Evolutionary conservation across 1,140 invertebrate species (phyloP).

Genomic region (Sycophaga agraensis): DNA sequence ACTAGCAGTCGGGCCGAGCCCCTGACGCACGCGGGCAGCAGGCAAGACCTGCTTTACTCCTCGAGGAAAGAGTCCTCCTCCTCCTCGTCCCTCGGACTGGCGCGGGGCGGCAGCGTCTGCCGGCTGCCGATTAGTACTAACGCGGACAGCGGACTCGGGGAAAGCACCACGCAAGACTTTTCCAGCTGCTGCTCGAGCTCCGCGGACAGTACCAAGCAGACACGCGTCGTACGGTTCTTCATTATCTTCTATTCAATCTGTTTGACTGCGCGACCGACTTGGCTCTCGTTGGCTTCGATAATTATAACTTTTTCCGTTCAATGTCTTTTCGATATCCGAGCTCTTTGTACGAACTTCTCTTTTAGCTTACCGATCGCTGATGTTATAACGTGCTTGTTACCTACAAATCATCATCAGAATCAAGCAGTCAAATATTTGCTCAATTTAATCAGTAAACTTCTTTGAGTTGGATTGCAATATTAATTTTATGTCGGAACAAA

Average conservation of each 20-base stretch:
- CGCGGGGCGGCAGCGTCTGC: slow-evolving; percentile 10
- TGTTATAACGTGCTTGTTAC: too few species aligned
- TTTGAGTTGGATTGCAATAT: too few species aligned
- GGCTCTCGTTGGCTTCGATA: too few species aligned
- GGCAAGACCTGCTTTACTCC: slow-evolving; percentile 37
- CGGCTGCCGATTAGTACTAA: slow-evolving; percentile 2
- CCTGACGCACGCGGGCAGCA: slow-evolving; percentile 42
- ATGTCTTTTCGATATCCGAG: too few species aligned
- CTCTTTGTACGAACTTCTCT: too few species aligned
- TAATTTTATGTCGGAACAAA: too few species aligned
- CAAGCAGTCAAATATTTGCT: too few species aligned
- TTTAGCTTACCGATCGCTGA: too few species aligned
- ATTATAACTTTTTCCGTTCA: too few species aligned
- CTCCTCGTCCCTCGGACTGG: slow-evolving; percentile 8
- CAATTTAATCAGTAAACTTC: too few species aligned
- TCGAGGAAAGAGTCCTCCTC: slow-evolving; percentile 15
- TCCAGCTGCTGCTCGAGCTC: slow-evolving; percentile 58
- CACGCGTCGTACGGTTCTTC: slow-evolving; percentile 49
- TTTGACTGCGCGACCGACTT: too few species aligned
- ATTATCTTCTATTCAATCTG: background rate
- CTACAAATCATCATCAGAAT: too few species aligned
- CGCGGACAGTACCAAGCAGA: slow-evolving; percentile 53
- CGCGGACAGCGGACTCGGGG: slow-evolving; percentile 53
- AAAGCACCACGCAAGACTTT: slow-evolving; percentile 58
- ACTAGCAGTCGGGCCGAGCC: slow-evolving; percentile 39